Percentiles rank a stretch among this genome's conserved stretches.
These are phyloP conservation scores for Sitophilus oryzae DNA, from an alignment of 1,140 invertebrate genomes.

Conservation along the genomic window DNA sequence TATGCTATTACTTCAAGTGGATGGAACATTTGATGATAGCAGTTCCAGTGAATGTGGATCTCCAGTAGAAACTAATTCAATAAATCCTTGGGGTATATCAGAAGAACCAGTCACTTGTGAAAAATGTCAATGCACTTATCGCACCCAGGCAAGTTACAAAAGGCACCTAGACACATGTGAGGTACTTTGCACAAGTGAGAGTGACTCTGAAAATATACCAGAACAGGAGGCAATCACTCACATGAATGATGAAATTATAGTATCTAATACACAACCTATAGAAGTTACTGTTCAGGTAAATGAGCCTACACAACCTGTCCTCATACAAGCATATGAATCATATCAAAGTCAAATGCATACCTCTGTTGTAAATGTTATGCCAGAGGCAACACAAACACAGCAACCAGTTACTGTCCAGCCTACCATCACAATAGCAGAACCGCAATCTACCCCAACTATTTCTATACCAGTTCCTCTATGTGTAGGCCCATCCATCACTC, in stretches of 20 bases:
- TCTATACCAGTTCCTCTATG: constrained; percentile 22
- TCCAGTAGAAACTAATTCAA: constrained; percentile 24
- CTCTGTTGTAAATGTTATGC: constrained; percentile 35
- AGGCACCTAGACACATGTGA: constrained; percentile 76
- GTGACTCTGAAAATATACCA: constrained; percentile 53
- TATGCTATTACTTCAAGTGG: constrained; percentile 54
- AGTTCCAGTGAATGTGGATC: constrained; percentile 47
- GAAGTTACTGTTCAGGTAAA: constrained; percentile 9
- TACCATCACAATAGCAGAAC: constrained; percentile 4
- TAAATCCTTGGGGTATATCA: constrained; percentile 37
- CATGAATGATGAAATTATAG: constrained; percentile 21
- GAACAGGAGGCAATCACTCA: constrained; percentile 31
- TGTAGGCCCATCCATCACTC: constrained; percentile 10
- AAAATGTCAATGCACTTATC: constrained; percentile 81
- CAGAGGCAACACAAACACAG: neutral
- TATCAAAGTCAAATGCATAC: constrained; percentile 41
- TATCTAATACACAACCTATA: constrained; percentile 14
- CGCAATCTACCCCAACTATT: constrained; percentile 5
- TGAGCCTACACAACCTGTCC: constrained; percentile 26
- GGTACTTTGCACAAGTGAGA: constrained; percentile 69
- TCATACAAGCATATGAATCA: constrained; percentile 42
- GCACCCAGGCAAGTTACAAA: constrained; percentile 80
- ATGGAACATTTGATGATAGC: constrained; percentile 66
- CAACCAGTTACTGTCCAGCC: constrained; percentile 3
- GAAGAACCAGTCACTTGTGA: constrained; percentile 79